These are phyloP conservation scores for Crotalus adamanteus DNA, from an alignment of 2,797 vertebrate species.

Conservation along the genomic window DNA sequence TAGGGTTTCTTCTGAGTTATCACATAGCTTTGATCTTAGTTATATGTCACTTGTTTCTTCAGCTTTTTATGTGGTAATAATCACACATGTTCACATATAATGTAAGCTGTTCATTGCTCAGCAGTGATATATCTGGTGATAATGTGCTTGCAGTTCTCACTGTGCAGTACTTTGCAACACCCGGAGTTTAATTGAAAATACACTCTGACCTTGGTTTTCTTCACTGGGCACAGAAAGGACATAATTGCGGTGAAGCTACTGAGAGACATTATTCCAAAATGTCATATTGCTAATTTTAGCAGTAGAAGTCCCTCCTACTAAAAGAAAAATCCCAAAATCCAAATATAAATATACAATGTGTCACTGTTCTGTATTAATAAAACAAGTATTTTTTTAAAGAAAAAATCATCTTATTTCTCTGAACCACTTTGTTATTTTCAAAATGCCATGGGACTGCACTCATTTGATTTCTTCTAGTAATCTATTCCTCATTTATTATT, in stretches of 20 bases:
- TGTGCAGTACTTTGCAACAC: conserved; percentile 63
- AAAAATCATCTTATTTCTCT: conserved; percentile 55
- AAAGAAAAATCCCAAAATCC: conserved; percentile 41
- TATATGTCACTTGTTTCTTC: conserved; percentile 46
- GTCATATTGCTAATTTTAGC: conserved; percentile 63
- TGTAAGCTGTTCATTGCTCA: conserved; percentile 68
- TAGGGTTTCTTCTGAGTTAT: conserved; percentile 27
- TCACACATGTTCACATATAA: conserved; percentile 59
- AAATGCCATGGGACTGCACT: conserved; percentile 55
- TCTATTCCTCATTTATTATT: conserved; percentile 70
- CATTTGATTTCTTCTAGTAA: conserved; percentile 66
- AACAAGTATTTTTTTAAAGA: conserved; percentile 54
- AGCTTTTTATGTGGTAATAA: conserved; percentile 58
- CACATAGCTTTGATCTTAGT: conserved; percentile 40
- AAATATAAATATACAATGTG: conserved; percentile 39
- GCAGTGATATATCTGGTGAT: conserved; percentile 70
- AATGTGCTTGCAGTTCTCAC: conserved; percentile 65
- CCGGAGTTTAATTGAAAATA: conserved; percentile 73
- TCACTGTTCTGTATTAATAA: conserved; percentile 47
- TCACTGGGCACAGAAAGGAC: conserved; percentile 54
- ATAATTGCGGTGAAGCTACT: conserved; percentile 61
- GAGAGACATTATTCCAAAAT: conserved; percentile 60
- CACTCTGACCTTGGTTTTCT: conserved; percentile 71
- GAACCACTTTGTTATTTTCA: conserved; percentile 50
- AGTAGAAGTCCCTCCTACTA: conserved; percentile 28